Base-by-base conservation (phyloP, 1,140 invertebrate genomes). In the Maniola jurtina region DNA sequence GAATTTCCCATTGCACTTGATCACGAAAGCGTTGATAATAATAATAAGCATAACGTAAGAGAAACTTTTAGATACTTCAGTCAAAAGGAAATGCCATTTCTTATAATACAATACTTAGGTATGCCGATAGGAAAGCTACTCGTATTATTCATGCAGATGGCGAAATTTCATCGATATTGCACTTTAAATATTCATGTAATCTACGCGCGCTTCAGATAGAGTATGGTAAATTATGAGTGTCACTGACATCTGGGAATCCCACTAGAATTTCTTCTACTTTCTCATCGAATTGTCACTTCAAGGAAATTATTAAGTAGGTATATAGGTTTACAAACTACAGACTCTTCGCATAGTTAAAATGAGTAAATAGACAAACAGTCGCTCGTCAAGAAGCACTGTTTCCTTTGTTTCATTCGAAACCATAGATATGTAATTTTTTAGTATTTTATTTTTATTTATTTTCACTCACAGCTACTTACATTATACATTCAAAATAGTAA, bases 171-270 rank as follows among this genome's bases (percentile, higher is more conserved):
- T 45, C 42, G 42, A 45, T 45, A 45, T 45, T 45, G 42, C 9
- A 45, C 42, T 45, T 45, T 45, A 45, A 45, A 45, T 45, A 45
- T 45, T 45, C 42, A 45, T 45, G 42, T 45, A 13, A 45, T 45
- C 42, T 45, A 45, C 42, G 42, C 13, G 42, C 42, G 42, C 42
- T n/a, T 45, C 42, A 13, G 5, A 11, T 5, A 11, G 42, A 45
- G 42, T n/a, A 45, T 45, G 42, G 42, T 45, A 45, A 45, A 8
- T 45, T 45, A 45, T 8, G 42, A n/a, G 13, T 45, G 42, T 45
- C 5, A 45, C 42, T 45, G 42, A 5, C 42, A 45, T 45, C 13
- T 45, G 11, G 13, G 13, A 38, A 38, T 38, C 5, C 13, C 13
- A 5, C 42, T 11, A 45, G 13, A 5, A 45, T 45, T 45, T 11